phyloP scores from a whole-genome alignment of 2,113 vertebrate genomes.

The Meriones unguiculatus region DNA sequence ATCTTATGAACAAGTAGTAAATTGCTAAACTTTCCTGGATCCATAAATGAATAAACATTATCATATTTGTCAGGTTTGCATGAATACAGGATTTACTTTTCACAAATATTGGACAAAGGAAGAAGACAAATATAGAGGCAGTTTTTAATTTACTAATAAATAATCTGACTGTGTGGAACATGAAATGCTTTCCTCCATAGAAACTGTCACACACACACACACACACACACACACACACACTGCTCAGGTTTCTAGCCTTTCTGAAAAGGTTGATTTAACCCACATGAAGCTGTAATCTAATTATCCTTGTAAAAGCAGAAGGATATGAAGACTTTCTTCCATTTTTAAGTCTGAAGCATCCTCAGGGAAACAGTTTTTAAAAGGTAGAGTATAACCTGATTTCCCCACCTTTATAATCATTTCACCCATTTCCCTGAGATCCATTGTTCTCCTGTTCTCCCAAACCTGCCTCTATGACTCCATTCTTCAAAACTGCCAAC shows the following conservation, averaged over 20 bases:
- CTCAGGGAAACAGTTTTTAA: not conserved
- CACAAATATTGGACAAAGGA: slow-evolving; percentile 23
- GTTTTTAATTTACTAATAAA: slow-evolving; percentile 37
- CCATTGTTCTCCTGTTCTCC: slow-evolving; percentile 52
- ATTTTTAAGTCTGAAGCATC: slow-evolving; percentile 14
- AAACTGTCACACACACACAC: not conserved
- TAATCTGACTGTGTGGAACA: slow-evolving; percentile 25
- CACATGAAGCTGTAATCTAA: not conserved
- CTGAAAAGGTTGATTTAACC: slow-evolving; percentile 23
- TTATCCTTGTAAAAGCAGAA: slow-evolving; percentile 39
- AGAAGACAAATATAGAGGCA: slow-evolving; percentile 12
- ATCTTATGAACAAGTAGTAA: not conserved
- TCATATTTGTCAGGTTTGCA: slow-evolving; percentile 13
- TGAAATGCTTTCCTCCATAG: not conserved
- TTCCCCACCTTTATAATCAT: not conserved
- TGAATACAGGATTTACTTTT: slow-evolving; percentile 43
- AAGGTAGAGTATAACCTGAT: not conserved
- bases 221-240: not conserved
- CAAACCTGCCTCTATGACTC: not conserved
- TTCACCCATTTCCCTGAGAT: slow-evolving; percentile 26
- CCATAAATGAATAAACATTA: slow-evolving; percentile 41
- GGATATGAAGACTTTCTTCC: not conserved
- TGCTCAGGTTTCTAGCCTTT: slow-evolving; percentile 40
- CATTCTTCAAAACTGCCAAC: slow-evolving; percentile 16
- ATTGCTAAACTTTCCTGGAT: slow-evolving; percentile 40